Percentiles rank a stretch among this genome's conserved stretches.
These are phyloP conservation scores for Mythimna vitellina DNA, from an alignment of 2,888 invertebrate species.

Conservation along the genomic window DNA sequence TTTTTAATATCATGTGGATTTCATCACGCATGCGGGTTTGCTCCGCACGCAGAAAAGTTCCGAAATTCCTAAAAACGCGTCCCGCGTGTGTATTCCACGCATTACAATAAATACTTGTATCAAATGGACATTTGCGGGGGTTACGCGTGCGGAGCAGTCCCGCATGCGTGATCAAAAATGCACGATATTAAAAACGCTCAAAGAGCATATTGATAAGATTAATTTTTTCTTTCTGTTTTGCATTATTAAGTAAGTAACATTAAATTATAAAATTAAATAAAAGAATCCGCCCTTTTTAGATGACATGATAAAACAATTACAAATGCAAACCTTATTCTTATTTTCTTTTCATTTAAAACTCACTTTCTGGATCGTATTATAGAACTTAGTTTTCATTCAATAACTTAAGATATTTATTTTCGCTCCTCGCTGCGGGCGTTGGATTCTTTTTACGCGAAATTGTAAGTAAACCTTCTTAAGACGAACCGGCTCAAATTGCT, in stretches of 20 bases:
- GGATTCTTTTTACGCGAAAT: conserved; percentile 75
- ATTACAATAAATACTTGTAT: too few species aligned
- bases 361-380: conserved; percentile 33
- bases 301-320: conserved; percentile 19
- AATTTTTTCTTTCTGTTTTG: neutral
- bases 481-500: conserved; percentile 75
- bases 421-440: conserved; percentile 57
- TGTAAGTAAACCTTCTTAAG: conserved; percentile 81
- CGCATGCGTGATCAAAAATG: too few species aligned
- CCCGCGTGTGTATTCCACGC: too few species aligned
- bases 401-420: conserved; percentile 68
- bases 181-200: too few species aligned
- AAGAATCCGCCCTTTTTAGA: neutral
- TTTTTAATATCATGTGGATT: too few species aligned
- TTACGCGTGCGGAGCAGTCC: too few species aligned
- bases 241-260: neutral
- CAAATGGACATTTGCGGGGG: too few species aligned
- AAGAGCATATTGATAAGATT: neutral
- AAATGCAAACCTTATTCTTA: conserved; percentile 20
- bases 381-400: conserved; percentile 59
- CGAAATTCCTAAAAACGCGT: too few species aligned
- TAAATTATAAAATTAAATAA: neutral
- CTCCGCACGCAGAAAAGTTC: too few species aligned
- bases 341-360: conserved; percentile 41
- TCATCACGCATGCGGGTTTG: too few species aligned